phyloP scores from a whole-genome alignment of 2,888 invertebrate species.

The Thymelicus sylvestris region DNA sequence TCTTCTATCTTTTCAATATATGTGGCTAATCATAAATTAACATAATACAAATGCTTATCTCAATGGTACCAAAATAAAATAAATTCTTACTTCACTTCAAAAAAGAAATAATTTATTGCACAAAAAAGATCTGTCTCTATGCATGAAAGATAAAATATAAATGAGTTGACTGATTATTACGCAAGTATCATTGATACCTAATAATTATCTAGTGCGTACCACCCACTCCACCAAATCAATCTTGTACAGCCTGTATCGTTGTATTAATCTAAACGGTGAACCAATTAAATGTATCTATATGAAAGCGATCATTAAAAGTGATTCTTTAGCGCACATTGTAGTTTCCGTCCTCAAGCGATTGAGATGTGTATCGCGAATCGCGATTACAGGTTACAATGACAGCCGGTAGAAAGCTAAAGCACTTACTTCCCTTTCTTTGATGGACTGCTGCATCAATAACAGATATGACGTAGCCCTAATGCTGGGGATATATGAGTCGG shows the following conservation, averaged over 20 bases:
- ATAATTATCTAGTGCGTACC: constrained; percentile 28
- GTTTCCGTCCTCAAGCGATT: constrained; percentile 23
- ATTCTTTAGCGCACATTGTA: constrained; percentile 32
- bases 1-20: constrained; percentile 1
- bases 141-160: constrained; percentile 3
- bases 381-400: constrained; percentile 50
- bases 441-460: constrained; percentile 33
- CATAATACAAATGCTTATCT: background rate
- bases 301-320: constrained; percentile 42
- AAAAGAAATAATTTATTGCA: constrained; percentile 6
- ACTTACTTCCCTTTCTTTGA: constrained; percentile 44
- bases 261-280: constrained; percentile 38
- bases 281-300: constrained; percentile 40
- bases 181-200: constrained; percentile 20
- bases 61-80: background rate
- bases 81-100: background rate
- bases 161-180: constrained; percentile 18
- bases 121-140: background rate
- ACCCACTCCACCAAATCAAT: constrained; percentile 40
- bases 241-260: constrained; percentile 40
- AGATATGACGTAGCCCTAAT: background rate
- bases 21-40: background rate
- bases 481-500: too few species aligned
- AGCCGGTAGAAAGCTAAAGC: constrained; percentile 53
- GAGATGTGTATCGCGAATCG: constrained; percentile 40